These are phyloP conservation scores for Drosophila suzukii DNA, from an alignment of 1,140 invertebrate species.

Conservation along the genomic window DNA sequence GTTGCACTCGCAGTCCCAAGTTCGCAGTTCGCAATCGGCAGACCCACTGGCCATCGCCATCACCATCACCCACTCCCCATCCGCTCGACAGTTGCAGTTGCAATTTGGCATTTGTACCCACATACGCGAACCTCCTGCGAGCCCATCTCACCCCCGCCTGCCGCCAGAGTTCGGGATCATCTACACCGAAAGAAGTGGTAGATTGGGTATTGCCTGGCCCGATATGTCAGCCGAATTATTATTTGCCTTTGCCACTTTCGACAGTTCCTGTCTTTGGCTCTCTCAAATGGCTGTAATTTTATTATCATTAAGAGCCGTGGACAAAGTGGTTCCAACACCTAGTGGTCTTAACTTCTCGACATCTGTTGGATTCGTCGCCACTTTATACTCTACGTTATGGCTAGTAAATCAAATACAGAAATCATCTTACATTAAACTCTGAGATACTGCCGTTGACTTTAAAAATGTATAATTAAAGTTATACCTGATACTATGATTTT, in stretches of 20 bases:
- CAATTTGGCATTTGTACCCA: conserved; percentile 44
- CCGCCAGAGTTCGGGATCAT: not conserved
- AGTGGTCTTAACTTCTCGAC: not conserved
- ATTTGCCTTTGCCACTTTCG: not conserved
- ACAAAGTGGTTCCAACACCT: conserved; percentile 15
- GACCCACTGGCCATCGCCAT: conserved; percentile 12
- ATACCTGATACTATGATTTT: too few relatives aligned
- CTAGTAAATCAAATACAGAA: too few relatives aligned
- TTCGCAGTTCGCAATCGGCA: conserved; percentile 5
- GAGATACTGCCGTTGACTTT: too few relatives aligned
- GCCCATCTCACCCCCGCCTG: conserved; percentile 1
- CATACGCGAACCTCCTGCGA: conserved; percentile 13
- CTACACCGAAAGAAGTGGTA: not conserved
- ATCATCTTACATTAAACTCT: too few relatives aligned
- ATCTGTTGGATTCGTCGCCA: not conserved
- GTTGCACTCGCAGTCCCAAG: conserved; percentile 15
- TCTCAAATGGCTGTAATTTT: not conserved
- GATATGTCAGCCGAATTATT: not conserved
- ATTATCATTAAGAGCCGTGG: not conserved
- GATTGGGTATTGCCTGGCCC: too few relatives aligned
- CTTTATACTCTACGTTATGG: not conserved
- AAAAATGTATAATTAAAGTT: too few relatives aligned
- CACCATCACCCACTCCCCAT: not conserved
- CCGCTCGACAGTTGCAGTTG: conserved; percentile 32
- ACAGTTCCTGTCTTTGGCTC: not conserved